phyloP scores from a whole-genome alignment of 2,888 invertebrate genomes.

The Oscheius sp. region DNA sequence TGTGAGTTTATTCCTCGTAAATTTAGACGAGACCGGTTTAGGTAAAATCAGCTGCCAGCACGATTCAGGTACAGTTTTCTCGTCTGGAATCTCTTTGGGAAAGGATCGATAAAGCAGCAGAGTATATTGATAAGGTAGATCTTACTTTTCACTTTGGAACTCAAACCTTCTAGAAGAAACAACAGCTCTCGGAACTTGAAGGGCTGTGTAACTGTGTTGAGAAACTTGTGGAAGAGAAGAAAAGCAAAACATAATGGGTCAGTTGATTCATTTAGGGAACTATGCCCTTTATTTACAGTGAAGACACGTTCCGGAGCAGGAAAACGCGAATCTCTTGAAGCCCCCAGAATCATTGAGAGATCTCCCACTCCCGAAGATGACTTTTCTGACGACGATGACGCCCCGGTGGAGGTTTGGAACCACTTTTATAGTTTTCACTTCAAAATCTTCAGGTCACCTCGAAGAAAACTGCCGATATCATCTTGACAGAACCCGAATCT shows the following conservation, averaged over 20 bases:
- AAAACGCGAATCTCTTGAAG: not conserved
- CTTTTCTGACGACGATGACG: constrained; percentile 27
- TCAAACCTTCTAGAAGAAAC: constrained; percentile 18
- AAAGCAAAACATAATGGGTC: constrained; percentile 26
- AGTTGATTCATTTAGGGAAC: not conserved
- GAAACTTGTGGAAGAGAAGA: constrained; percentile 7
- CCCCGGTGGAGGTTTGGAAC: constrained; percentile 21
- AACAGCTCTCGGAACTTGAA: constrained; percentile 27
- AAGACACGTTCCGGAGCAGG: constrained; percentile 21
- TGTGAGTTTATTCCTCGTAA: not conserved
- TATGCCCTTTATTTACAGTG: constrained; percentile 17
- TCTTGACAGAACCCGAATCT: not conserved
- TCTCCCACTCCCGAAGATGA: constrained; percentile 7
- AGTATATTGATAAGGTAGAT: constrained; percentile 21
- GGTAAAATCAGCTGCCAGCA: not conserved
- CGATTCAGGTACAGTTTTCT: constrained; percentile 9
- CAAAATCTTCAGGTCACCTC: not conserved
- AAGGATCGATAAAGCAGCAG: constrained; percentile 24
- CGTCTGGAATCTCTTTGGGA: constrained; percentile 32
- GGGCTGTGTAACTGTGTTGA: constrained; percentile 22
- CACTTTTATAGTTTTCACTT: not conserved
- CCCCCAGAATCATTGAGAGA: too few relatives aligned
- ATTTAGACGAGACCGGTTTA: not conserved
- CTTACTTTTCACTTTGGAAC: not conserved
- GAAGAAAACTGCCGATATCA: constrained; percentile 27